Base-by-base conservation (phyloP, 2,797 vertebrate genomes). In the Centroberyx gerrardi region DNA sequence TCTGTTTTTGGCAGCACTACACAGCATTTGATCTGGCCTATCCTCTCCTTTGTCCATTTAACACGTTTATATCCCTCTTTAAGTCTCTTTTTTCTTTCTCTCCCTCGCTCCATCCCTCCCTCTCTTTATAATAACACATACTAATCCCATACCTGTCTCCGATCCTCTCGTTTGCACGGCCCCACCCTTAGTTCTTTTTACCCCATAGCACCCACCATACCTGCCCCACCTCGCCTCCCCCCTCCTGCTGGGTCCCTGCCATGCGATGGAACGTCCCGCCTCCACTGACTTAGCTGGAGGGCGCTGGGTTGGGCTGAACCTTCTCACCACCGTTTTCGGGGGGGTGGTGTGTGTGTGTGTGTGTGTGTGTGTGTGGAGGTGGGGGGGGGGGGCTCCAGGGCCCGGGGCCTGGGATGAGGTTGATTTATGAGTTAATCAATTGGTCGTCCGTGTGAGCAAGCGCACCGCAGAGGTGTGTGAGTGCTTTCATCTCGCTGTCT, bases 361-460 rank as follows among this genome's bases (percentile, higher is more conserved):
- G 22, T 22, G 22, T 22, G 22, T 22, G 22, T 22, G 70, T 70
- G 70, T 68, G 80, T 27, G 40, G 71, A 49, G 68, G 49, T 59
- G 68, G 38, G 64, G 52, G 60, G 65, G 83, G 64, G 85, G 75
- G 8, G 28, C 89, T 85, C 51, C 80, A 69, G 74, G 88, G 88
- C 92, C 78, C 3, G 48, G 68, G 86, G 82, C 89, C 80, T 80
- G 83, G 87, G 87, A 90, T 89, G 90, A 93, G 87, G 73, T 86
- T 93, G 94, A 95, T 95, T 94, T 95, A 95, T 83, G 93, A 88
- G 90, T 90, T 93, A 94, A 95, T 95, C 93, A 93, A 93, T 94
- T 63, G 80, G 88, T 87, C 80, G 90, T 91, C 88, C 83, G 87
- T 92, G 92, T 89, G 92, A 94, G 88, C 60, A 84, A 86, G 89